phyloP scores from a whole-genome alignment of 2,113 vertebrate species.

The Syngnathus floridae region DNA sequence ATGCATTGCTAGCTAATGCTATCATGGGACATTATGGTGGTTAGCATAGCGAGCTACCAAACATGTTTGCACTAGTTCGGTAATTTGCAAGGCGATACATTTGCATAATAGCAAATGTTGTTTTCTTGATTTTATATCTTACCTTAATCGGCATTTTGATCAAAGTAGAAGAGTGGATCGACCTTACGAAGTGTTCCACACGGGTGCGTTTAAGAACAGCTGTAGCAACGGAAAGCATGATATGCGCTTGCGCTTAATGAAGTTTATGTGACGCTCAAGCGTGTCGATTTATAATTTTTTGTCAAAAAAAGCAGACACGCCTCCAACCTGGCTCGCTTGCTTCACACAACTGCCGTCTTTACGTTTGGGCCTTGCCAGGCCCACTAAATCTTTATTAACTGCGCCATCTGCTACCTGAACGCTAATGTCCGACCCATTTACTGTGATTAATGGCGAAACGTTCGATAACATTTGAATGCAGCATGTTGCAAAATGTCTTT shows the following conservation, averaged over 20 bases:
- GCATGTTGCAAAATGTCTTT: background rate
- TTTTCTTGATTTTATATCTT: background rate
- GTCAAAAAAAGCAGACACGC: background rate
- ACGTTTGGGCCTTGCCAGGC: background rate
- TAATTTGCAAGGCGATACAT: background rate
- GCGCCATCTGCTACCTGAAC: slow-evolving; percentile 40
- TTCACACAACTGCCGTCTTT: background rate
- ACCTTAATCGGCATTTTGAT: slow-evolving; percentile 71
- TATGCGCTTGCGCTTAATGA: background rate
- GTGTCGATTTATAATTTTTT: background rate
- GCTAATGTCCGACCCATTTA: background rate
- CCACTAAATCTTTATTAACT: slow-evolving; percentile 25
- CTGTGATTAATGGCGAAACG: background rate
- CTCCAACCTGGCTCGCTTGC: background rate
- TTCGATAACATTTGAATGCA: background rate
- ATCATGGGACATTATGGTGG: slow-evolving; percentile 10
- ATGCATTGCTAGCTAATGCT: background rate
- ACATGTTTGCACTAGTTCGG: background rate
- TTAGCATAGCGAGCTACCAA: slow-evolving; percentile 11
- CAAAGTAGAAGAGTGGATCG: slow-evolving; percentile 37
- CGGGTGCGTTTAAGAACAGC: slow-evolving; percentile 18
- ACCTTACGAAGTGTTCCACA: slow-evolving; percentile 10
- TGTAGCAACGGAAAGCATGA: slow-evolving; percentile 35
- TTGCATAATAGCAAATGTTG: background rate
- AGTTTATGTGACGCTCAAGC: background rate